A percentile compares a stretch with the other conserved stretches of the same genome.
Conservation (phyloP, 2,113 vertebrate species). For the Nansenia antarctica region DNA sequence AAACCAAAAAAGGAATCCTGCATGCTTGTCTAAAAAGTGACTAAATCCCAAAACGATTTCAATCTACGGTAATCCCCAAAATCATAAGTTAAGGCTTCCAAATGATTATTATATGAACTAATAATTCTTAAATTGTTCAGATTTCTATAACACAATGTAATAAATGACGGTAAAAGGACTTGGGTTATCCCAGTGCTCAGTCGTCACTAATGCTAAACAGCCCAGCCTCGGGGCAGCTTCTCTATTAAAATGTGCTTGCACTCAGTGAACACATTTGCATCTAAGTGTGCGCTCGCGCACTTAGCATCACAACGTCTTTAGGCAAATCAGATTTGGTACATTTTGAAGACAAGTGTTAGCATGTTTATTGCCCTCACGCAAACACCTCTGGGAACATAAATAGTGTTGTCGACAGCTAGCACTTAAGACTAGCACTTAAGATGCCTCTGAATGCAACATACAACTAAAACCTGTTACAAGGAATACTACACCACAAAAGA, state of each 20-base stretch:
- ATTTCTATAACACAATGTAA: neutral
- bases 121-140: neutral
- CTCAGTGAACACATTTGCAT: conserved; percentile 11
- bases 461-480: neutral
- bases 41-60: neutral
- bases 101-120: neutral
- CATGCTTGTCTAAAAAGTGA: neutral
- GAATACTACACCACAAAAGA: neutral
- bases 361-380: neutral
- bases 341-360: conserved; percentile 11
- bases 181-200: neutral
- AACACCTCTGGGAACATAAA: conserved; percentile 1
- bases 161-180: neutral
- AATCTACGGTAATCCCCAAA: neutral
- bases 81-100: neutral
- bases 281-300: neutral
- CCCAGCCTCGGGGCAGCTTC: neutral
- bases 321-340: conserved; percentile 6
- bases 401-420: neutral
- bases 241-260: conserved; percentile 20
- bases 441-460: neutral
- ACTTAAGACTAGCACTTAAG: neutral
- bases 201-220: neutral
- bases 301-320: conserved; percentile 13
- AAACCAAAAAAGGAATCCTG: neutral